Evolutionary conservation across 1,140 invertebrate species (phyloP), one percentile per base, ranked within the genome.

Genomic region (Lethrus apterus): DNA sequence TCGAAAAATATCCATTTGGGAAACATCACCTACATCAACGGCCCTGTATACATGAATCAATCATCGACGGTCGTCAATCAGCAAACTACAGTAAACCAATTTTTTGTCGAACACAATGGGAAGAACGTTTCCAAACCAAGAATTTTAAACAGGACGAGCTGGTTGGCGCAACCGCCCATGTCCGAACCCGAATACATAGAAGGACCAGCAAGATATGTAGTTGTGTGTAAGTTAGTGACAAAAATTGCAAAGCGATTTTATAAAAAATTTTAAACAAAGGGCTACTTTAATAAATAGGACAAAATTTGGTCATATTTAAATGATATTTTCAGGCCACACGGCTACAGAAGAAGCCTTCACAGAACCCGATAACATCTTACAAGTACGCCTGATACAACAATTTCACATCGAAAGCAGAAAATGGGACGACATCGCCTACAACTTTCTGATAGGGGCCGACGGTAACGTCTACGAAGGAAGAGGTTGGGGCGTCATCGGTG

Each of bases 401-500:
- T 60, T 60, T 30, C 57, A 56, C 8, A 68, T 72, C 11, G 71
- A 75, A 54, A 64, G 65, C 56, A 44, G 65, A 63, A 58, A 68
- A 21, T 68, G 63, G 63, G 44, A 40, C 26, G 73, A 76, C 53
- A 72, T 75, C 30, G 67, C 62, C 0, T 70, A 70, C 44, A 78
- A 69, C 47, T 78, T 78, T 51, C 52, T 76, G 7, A 64, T 76
- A 13, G 75, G 75, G 0, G 69, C 65, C 10, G 75, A 78, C 51
- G 74, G 76, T 3, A 61, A 63, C n/a, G 65, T 69, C 0, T 77
- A 73, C 52, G 70, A 73, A 54, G 75, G 70, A 1, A 45, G 73
- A 21, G 83, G 82, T 3, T 86, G 81, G 81, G 70, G 76, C 36
- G 60, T 67, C 11, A 63, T 76, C 2, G 83, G 83, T 0, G 74